phyloP scores from a whole-genome alignment of 2,113 vertebrate species.

The Rhagologus leucostigma region DNA sequence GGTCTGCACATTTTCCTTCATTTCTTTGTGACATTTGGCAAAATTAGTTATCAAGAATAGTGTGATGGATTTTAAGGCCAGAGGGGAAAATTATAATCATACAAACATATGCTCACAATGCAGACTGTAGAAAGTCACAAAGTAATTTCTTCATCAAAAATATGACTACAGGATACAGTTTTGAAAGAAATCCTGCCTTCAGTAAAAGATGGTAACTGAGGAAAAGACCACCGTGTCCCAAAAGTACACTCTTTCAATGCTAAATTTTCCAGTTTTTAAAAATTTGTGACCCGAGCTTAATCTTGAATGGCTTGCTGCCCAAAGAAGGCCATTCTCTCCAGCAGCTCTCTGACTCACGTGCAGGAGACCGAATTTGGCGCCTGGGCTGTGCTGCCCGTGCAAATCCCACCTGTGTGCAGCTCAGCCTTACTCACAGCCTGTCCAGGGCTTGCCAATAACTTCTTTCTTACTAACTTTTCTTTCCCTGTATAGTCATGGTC shows the following conservation, averaged over 20 bases:
- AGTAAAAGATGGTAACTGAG: background rate
- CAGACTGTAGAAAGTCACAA: background rate
- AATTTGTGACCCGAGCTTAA: background rate
- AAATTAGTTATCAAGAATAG: background rate
- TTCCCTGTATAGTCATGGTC: background rate
- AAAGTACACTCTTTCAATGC: background rate
- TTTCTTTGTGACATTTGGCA: background rate
- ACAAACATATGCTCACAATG: background rate
- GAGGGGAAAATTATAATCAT: background rate
- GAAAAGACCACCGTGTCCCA: background rate
- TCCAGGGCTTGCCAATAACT: background rate
- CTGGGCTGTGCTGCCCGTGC: rapidly evolving
- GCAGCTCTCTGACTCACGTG: rapidly evolving
- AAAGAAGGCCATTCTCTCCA: background rate
- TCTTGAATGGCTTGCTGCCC: background rate
- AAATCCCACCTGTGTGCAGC: rapidly evolving
- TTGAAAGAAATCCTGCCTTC: background rate
- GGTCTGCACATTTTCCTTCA: background rate
- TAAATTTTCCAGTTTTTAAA: background rate
- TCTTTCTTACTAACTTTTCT: background rate
- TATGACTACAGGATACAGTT: background rate
- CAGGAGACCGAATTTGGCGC: background rate
- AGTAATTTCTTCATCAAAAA: background rate
- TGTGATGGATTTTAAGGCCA: background rate
- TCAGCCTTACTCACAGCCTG: background rate